Base-by-base conservation (phyloP, 2,113 vertebrate species). In the Heterotilapia buettikoferi region DNA sequence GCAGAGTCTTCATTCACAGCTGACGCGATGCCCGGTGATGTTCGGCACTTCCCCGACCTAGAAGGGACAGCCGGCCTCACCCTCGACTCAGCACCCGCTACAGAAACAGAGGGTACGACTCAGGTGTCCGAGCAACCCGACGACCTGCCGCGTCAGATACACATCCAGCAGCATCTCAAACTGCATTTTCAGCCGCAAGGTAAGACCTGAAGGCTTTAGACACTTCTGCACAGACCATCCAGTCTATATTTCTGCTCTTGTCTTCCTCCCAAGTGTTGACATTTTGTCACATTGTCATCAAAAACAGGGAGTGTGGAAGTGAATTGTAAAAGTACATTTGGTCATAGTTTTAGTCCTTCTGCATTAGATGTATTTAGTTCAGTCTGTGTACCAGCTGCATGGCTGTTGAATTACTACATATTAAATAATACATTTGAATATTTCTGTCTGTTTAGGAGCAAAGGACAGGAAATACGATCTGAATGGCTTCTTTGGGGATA, bases 401-500 rank as follows among this genome's bases (percentile, higher is more conserved):
- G 16, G 9, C 24, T 76, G 43, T 7, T n/a, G 6, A 3, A 50
- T 76, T 31, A 29, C 9, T 78, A 50, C 9, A 76, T 76, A 29
- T 47, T 18, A 29, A 29, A 73, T 73, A 6, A 50, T 31, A 31
- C 19, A 33, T 52, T 11, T 78, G 10, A 78, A 50, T 45, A 6
- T 61, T 53, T 80, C 24, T 80, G 3, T 53, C 3, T 31, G 6
- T 89, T 88, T 33, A 97, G 96, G 94, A 83, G 91, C 88, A 45
- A 96, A 96, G 16, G 92, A 95, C 38, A 63, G 31, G 9, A 96
- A 97, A 93, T 93, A 96, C 50, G 88, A 96, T n/a, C 79, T 96
- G 85, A 96, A 95, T 53, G 94, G 96, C 38, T 97, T 97, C 92
- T 94, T 97, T 93, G 96, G 96, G 13, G 96, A 97, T 29, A 86